Evolutionary conservation across 2,888 invertebrate genomes (phyloP), one percentile per base, ranked within the genome.

Genomic region (Nomada fabriciana): DNA sequence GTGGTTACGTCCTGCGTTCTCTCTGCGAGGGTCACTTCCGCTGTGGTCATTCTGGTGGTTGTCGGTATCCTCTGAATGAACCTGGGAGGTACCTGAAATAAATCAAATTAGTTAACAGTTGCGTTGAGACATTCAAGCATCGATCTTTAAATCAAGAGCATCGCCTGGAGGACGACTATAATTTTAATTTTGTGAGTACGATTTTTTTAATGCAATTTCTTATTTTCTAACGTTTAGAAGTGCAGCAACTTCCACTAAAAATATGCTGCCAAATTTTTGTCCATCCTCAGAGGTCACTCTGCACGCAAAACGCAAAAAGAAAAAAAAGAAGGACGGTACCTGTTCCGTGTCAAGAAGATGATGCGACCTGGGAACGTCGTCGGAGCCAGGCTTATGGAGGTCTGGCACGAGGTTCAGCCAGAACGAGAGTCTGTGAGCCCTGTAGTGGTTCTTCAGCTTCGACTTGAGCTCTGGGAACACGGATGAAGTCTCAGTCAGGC

Each of bases 371-470:
- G 97, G 97, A 4, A 98, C 97, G 89, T 98, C 97, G 89, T 97
- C 97, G 10, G 97, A 97, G 10, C 98, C 98, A 0, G 98, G 97
- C 88, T 97, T 96, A 92, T 98, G 98, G 43, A 98, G 95, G 92
- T 98, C 98, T 50, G 99, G 99, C 78, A 99, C 98, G 69, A 99
- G 95, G 92, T 98, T 98, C 78, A 98, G 94, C 99, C 99, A 99
- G 94, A 99, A 98, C 1, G 98, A 98, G 72, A 99, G 95, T 86
- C 97, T 96, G 94, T 98, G 98, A 2, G 98, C 98, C 85, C 98
- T 96, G 94, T 98, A 99, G 94, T 98, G 98, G 90, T 98, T 98
- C 94, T 98, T 98, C 86, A 98, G 94, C 93, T 98, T 98, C 0
- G 98, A 97, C 93, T 98, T 98, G 67, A 97, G 97, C 92, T 98